Evolutionary conservation across 2,113 vertebrate species (phyloP).

Genomic region (Progne subis): DNA sequence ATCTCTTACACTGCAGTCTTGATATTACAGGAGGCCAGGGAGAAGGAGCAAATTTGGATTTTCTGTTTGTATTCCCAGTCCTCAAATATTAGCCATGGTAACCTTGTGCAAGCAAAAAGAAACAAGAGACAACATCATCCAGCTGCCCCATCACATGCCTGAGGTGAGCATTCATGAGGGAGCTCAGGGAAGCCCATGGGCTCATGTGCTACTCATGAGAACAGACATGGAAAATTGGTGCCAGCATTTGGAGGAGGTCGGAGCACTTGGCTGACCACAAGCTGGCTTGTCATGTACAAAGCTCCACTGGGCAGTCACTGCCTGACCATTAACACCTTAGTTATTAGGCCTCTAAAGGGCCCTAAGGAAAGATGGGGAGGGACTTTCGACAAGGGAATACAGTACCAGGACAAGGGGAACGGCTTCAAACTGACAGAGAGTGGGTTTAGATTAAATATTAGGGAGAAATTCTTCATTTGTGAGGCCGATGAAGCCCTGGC

Average conservation of each 20-base stretch:
- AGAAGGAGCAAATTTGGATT: background rate
- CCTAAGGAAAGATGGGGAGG: background rate
- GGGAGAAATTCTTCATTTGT: background rate
- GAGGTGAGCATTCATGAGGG: fast-evolving
- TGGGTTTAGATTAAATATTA: background rate
- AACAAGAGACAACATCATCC: background rate
- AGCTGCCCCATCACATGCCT: background rate
- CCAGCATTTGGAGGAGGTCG: fast-evolving
- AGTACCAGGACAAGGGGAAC: background rate
- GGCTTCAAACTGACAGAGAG: background rate
- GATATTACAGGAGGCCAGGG: background rate
- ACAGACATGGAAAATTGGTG: background rate
- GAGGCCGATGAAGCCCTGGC: background rate
- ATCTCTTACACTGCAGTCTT: background rate
- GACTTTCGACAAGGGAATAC: background rate
- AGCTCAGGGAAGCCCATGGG: background rate
- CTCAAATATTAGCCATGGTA: background rate
- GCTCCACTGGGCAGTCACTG: background rate
- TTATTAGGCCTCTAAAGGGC: background rate
- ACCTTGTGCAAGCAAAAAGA: background rate
- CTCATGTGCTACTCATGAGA: background rate
- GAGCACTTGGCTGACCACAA: background rate
- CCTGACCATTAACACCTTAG: background rate
- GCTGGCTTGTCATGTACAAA: fast-evolving
- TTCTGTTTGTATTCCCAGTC: background rate